phyloP scores from a whole-genome alignment of 2,113 vertebrate genomes.

The Vulpes vulpes region DNA sequence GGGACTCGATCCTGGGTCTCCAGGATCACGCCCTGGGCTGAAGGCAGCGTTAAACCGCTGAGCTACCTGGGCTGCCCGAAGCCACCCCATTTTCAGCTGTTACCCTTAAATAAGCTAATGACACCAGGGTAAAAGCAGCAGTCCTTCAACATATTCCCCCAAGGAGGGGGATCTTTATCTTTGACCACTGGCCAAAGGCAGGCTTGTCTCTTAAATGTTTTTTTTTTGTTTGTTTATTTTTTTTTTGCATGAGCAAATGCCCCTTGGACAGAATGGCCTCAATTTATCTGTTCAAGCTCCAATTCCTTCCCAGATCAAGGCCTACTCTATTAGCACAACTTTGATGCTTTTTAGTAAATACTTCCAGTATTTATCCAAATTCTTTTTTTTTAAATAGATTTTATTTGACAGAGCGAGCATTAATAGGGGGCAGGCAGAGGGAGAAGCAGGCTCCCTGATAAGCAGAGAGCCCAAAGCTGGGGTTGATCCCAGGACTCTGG shows the following conservation, averaged over 20 bases:
- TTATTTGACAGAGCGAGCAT: not conserved
- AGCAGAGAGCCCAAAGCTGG: not conserved
- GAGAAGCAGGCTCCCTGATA: too few species aligned
- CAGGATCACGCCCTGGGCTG: too few species aligned
- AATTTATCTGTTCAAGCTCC: constrained; percentile 8
- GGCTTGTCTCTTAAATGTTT: not conserved
- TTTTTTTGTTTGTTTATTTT: not conserved
- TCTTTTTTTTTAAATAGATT: not conserved
- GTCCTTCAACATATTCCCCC: not conserved
- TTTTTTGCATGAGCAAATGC: constrained; percentile 11
- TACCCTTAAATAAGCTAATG: not conserved
- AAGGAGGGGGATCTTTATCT: not conserved
- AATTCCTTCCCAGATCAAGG: not conserved
- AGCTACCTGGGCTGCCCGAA: too few species aligned
- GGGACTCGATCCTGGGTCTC: too few species aligned
- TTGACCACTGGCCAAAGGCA: constrained; percentile 9
- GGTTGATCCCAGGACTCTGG: not conserved
- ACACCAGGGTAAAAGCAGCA: not conserved
- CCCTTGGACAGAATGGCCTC: constrained; percentile 16
- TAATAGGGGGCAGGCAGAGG: too few species aligned
- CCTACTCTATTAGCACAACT: not conserved
- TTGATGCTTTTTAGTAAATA: constrained; percentile 24
- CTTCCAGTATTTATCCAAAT: not conserved
- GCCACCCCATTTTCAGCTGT: not conserved
- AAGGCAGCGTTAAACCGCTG: too few species aligned